Evolutionary conservation across 2,797 vertebrate genomes (phyloP).

Genomic region (Trematomus bernacchii): DNA sequence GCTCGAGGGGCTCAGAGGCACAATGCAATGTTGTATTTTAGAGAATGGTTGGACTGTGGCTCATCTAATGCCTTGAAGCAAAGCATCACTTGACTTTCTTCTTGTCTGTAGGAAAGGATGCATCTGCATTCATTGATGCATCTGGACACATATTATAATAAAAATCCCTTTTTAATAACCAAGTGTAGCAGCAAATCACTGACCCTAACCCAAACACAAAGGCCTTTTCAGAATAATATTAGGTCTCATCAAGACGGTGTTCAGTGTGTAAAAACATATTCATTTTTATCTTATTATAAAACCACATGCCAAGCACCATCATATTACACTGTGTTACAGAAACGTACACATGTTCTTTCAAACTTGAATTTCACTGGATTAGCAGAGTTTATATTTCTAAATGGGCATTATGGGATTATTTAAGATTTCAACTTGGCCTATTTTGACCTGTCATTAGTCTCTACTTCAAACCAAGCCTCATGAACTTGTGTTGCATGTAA

Average conservation of each 20-base stretch:
- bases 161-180: background rate
- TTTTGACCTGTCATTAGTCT: constrained; percentile 3
- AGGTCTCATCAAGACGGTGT: background rate
- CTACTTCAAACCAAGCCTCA: background rate
- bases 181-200: background rate
- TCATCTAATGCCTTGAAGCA: constrained; percentile 32
- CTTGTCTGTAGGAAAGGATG: constrained; percentile 12
- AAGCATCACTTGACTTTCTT: constrained; percentile 71
- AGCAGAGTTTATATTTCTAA: constrained; percentile 12
- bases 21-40: constrained; percentile 27
- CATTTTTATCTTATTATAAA: background rate
- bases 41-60: constrained; percentile 47
- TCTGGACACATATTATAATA: constrained; percentile 2
- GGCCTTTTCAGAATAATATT: background rate
- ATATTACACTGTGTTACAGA: background rate
- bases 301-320: background rate
- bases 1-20: constrained; percentile 35
- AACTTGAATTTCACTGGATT: constrained; percentile 17
- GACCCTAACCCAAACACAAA: background rate
- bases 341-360: constrained; percentile 2
- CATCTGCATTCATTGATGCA: background rate
- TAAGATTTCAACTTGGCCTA: background rate
- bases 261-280: background rate
- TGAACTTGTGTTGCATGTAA: background rate
- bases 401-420: constrained; percentile 35